Base-by-base conservation (phyloP, 2,113 vertebrate genomes). In the Empidonax alnorum region DNA sequence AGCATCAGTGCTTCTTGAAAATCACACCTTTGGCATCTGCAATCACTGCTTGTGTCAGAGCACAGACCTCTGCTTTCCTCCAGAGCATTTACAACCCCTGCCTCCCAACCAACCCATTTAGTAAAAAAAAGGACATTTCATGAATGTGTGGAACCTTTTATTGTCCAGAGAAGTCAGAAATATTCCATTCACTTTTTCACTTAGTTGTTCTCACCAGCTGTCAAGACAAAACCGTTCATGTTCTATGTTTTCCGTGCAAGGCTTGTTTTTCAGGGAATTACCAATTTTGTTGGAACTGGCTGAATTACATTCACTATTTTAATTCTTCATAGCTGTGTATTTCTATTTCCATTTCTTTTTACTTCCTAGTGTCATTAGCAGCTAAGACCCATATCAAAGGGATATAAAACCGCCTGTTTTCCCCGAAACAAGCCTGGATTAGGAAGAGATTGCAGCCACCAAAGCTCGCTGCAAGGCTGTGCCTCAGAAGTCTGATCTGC, bases 231-330 rank as follows among this genome's bases (percentile, higher is more conserved):
- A 69, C 10, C 63, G 33, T 89, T 71, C 78, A 65, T 91, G 90
- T 80, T 94, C 21, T 58, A 72, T 94, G 92, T 93, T 83, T 74
- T 67, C 79, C 35, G 53, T 87, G 75, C 68, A 30, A 83, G 71
- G 62, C 82, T 91, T 94, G 41, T 86, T 97, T 96, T 77, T 14
- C 90, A 78, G 88, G 79, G 59, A 79, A 61, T 83, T 65, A 28
- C 5, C 65, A 22, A 44, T 77, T 90, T 62, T 18, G 25, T 42
- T 90, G 78, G 46, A 85, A 79, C 47, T 67, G 71, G 75, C 59
- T 77, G 82, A 93, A 96, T 93, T 96, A 95, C 96, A 94, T 55
- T 58, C 22, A 19, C 65, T 93, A 7, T 67, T 94, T 87, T 50
- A 81, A 90, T 80, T 80, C 82, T 67, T 95, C 37, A 28, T 44